Base-by-base conservation (phyloP, 2,888 invertebrate genomes). In the Oligia latruncula region DNA sequence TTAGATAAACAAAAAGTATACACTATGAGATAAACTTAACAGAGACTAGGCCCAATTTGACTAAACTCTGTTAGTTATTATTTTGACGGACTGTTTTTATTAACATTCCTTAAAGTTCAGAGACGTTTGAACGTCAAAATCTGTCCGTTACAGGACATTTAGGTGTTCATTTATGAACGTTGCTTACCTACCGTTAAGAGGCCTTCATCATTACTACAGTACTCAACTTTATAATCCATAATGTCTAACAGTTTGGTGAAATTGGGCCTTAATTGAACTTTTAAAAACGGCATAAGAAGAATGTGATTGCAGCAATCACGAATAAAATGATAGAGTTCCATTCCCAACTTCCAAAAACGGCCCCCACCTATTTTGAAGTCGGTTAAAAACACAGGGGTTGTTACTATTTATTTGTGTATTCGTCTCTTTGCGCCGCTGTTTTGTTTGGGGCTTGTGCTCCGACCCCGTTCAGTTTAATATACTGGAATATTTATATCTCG, bases 401-500 rank as follows among this genome's bases (percentile, higher is more conserved):
- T 80, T 83, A 35, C 35, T 35, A 87, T 86, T 87, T 86, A 78
- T 86, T 83, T 79, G 70, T 74, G 29, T 76, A 74, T 80, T 68
- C 70, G 40, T 72, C 73, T 72, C 67, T 85, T 84, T 67, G 79
- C 65, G 71, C 43, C 67, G 71, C 58, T 75, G 78, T 79, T 81
- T 84, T 82, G 85, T 85, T 81, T 65, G 70, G 71, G 66, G 66
- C 71, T 68, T 66, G 75, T 77, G 55, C 73, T n/a, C 68, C 73
- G 68, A 81, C 66, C 83, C 64, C 76, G 80, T 82, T 76, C 73
- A 76, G 82, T 82, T 85, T 85, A 82, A 87, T 87, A 85, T 81
- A 74, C 71, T 73, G 71, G 79, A 83, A 85, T 87, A 87, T 87
- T 85, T 87, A 87, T 85, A 77, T 43, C 71, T 76, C 71, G 80